phyloP scores from a whole-genome alignment of 2,888 invertebrate genomes.

The Hanleya hanleyi region DNA sequence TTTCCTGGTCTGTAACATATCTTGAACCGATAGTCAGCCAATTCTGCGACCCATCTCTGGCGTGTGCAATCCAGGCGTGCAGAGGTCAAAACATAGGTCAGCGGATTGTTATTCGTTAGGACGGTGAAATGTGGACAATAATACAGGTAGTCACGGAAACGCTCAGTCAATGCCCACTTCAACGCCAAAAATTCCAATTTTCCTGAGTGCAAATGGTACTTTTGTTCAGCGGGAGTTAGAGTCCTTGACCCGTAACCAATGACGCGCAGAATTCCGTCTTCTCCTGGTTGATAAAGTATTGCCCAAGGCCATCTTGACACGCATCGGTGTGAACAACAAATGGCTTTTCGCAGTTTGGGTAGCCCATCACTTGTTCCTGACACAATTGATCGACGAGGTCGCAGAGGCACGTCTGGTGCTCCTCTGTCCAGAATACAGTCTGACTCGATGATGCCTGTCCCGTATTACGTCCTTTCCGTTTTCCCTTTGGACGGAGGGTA shows the following conservation, averaged over 20 bases:
- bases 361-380: conserved; percentile 6
- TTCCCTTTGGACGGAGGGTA: not conserved
- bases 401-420: not conserved
- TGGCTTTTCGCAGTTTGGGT: not conserved
- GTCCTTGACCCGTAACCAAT: conserved; percentile 35
- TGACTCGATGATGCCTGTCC: not conserved
- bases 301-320: conserved; percentile 56
- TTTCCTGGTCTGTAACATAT: not conserved
- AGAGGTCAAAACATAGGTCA: conserved; percentile 10
- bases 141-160: conserved; percentile 9
- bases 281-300: conserved; percentile 37
- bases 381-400: not conserved
- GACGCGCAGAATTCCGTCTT: conserved; percentile 18
- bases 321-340: conserved; percentile 56
- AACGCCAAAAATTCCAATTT: conserved; percentile 11
- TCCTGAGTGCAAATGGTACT: conserved; percentile 17
- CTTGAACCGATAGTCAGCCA: not conserved
- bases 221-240: conserved; percentile 26
- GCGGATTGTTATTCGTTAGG: not conserved
- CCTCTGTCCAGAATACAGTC: not conserved
- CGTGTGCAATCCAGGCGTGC: conserved; percentile 9
- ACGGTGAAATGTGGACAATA: not conserved
- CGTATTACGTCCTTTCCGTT: not conserved
- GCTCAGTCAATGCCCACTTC: conserved; percentile 6
- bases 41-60: conserved; percentile 6